Percentiles rank a stretch among this genome's conserved stretches.
These are phyloP conservation scores for Drosophila lini DNA, from an alignment of 1,140 invertebrate genomes.

Conservation along the genomic window DNA sequence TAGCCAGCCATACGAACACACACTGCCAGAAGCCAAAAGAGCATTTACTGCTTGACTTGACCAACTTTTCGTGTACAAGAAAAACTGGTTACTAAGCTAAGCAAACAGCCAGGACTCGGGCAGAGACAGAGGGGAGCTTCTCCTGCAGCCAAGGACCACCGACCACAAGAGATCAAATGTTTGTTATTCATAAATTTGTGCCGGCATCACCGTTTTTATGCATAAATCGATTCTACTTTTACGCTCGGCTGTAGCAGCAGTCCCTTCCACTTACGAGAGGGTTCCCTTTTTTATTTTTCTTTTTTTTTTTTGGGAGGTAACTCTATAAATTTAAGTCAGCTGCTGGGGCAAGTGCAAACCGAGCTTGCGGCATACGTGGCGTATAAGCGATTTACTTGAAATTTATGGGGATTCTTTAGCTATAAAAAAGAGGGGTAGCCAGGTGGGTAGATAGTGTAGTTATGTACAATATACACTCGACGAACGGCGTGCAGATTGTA, in stretches of 20 bases:
- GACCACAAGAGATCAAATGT: conserved; percentile 61
- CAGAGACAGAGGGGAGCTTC: conserved; percentile 5
- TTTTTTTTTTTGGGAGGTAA: conserved; percentile 17
- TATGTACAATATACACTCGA: conserved; percentile 7
- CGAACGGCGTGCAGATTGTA: conserved; percentile 18
- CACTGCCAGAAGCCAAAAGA: conserved; percentile 53
- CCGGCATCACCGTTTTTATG: conserved; percentile 64
- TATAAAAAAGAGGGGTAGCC: conserved; percentile 36
- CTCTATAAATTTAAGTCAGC: conserved; percentile 69
- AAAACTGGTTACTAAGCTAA: conserved; percentile 81
- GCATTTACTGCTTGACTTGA: conserved; percentile 74
- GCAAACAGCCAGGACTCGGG: conserved; percentile 44
- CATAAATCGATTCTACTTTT: conserved; percentile 78
- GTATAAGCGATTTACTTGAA: conserved; percentile 69
- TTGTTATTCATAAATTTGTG: conserved; percentile 72
- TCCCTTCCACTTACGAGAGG: conserved; percentile 8
- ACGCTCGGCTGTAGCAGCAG: conserved; percentile 31
- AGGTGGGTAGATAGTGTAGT: conserved; percentile 29
- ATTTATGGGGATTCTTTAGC: conserved; percentile 50
- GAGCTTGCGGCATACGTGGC: conserved; percentile 58
- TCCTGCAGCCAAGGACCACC: conserved; percentile 30
- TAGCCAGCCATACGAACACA: conserved; percentile 17
- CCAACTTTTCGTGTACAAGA: conserved; percentile 75
- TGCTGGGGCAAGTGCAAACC: conserved; percentile 31
- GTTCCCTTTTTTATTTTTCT: background rate